A percentile compares a stretch with the other conserved stretches of the same genome.
These are phyloP conservation scores for Ochropleura leucogaster DNA, from an alignment of 2,888 invertebrate species.

Conservation along the genomic window DNA sequence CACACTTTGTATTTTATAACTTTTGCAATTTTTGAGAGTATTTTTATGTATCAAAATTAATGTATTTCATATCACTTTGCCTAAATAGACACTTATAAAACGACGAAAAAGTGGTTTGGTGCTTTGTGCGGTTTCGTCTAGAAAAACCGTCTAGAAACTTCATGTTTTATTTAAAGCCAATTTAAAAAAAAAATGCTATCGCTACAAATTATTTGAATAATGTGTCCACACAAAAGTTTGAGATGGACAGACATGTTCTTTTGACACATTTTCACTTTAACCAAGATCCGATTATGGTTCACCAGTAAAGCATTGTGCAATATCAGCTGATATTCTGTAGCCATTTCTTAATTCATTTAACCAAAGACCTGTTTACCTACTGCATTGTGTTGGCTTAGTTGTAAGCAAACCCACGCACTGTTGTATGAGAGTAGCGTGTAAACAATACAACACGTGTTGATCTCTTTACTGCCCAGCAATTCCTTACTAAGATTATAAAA, in stretches of 20 bases:
- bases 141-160: too few species aligned
- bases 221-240: neutral
- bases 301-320: neutral
- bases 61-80: too few species aligned
- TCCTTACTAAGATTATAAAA: too few species aligned
- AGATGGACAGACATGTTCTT: neutral
- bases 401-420: constrained; percentile 9
- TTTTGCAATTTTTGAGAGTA: too few species aligned
- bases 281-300: neutral
- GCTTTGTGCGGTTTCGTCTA: too few species aligned
- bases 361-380: constrained; percentile 15
- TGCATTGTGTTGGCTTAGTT: constrained; percentile 37
- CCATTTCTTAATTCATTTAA: constrained; percentile 15
- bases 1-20: too few species aligned
- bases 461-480: constrained; percentile 11
- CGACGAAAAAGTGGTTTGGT: too few species aligned
- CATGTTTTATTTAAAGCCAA: too few species aligned
- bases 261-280: neutral
- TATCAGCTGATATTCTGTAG: constrained; percentile 13
- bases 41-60: too few species aligned
- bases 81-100: too few species aligned
- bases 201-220: too few species aligned
- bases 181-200: too few species aligned
- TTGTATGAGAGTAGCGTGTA: constrained; percentile 21
- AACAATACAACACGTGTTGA: constrained; percentile 3